Conservation (phyloP, 2,797 vertebrate species). For the Pipistrellus kuhlii region DNA sequence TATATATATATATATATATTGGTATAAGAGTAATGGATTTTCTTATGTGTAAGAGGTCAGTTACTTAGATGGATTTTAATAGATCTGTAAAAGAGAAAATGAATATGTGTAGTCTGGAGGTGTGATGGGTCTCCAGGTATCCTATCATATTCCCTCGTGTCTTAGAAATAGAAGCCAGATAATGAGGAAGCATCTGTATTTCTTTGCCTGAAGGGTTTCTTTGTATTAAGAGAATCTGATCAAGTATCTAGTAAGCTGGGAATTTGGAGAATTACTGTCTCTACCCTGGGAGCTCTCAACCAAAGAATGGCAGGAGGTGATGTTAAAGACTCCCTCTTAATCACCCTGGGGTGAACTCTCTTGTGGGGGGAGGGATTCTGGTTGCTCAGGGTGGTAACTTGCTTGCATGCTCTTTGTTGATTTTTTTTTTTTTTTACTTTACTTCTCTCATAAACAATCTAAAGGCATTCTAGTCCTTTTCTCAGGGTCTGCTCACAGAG, state of each 20-base stretch:
- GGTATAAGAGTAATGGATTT: not conserved
- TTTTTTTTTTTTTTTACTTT: not conserved
- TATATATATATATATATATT: not conserved
- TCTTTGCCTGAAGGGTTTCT: not conserved
- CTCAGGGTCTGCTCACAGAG: not conserved
- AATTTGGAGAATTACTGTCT: not conserved
- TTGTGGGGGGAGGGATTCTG: not conserved
- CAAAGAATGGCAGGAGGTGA: not conserved
- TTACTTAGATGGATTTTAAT: constrained; percentile 5
- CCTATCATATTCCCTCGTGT: not conserved
- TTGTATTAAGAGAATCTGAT: not conserved
- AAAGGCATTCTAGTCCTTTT: not conserved
- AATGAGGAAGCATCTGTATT: not conserved
- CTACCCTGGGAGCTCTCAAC: not conserved
- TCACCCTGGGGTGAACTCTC: not conserved
- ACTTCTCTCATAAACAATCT: not conserved
- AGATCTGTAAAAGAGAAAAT: not conserved
- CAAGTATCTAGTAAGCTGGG: not conserved
- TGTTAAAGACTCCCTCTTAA: not conserved
- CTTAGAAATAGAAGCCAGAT: not conserved
- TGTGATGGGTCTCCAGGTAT: not conserved
- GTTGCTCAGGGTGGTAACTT: not conserved
- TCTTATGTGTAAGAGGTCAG: not conserved
- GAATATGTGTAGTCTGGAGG: not conserved
- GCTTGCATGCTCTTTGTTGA: not conserved